Base-by-base conservation (phyloP, 2,113 vertebrate genomes). In the Gasterosteus aculeatus region DNA sequence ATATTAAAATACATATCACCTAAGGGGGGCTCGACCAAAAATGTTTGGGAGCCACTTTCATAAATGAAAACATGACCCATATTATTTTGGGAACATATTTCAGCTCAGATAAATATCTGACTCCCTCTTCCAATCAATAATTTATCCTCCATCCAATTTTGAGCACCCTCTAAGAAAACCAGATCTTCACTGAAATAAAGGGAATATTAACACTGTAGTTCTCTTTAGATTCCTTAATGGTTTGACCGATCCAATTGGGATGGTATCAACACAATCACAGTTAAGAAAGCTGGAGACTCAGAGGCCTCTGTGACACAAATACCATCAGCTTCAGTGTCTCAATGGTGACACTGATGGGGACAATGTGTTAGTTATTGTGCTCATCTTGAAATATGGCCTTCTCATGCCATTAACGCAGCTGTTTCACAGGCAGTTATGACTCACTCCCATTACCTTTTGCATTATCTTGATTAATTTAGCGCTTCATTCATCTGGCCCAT, bases 51-150 rank as follows among this genome's bases (percentile, higher is more conserved):
- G 22, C 22, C 22, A 26, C 22, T 26, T 26, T 26, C 22, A 26
- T 26, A 26, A 82, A 79, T 62, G 53, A 77, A 80, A 80, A 78
- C 81, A 82, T 80, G 78, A 16, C 83, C 81, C 75, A 89, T 64
- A 82, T 82, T 78, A 63, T 63, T 39, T 46, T 53, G 33, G 26
- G 22, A 14, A 16, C 51, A 51, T 38, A 63, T 63, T 85, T 76
- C 35, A 67, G 72, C 69, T 68, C 10, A 18, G 47, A 76, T 69
- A 77, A 65, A 2, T 29, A 35, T 60, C 74, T 42, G 22, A 68
- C 38, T 78, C 74, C 35, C 15, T 26, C 15, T 18, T 22, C 3
- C 15, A 53, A 65, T 84, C 33, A 61, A n/a, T 72, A 2, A 64
- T 65, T 72, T n/a, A 69, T 58, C 74, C 31, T 5, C 10, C 10